Base-by-base conservation (phyloP, 2,888 invertebrate genomes). In the Cotesia congregata region DNA sequence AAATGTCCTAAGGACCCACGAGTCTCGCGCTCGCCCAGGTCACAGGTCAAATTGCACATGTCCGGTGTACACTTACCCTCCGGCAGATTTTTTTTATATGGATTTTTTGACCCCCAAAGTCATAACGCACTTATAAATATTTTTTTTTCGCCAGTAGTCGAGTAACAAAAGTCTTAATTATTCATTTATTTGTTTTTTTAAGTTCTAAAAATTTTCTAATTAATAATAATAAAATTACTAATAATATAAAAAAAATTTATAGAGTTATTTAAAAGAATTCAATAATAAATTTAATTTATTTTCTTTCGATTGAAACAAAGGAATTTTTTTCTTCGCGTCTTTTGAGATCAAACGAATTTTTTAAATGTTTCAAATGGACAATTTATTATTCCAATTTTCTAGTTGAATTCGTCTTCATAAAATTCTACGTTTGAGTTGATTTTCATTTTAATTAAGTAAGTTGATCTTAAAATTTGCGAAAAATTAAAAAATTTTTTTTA, bases 21-120 rank as follows among this genome's bases (percentile, higher is more conserved):
- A 77, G 80, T 74, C 78, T 78, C 80, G 75, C 82, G 75, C 82
- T 79, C 77, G 67, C 76, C 76, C 80, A 84, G 89, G 89, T 88
- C 86, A 86, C 88, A 87, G 89, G 89, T 89, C 89, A 88, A 86
- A 87, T 87, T 87, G 88, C 88, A 88, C 88, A 88, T 88, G 88
- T 88, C 86, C 87, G 82, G 60, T 40, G 50, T 30, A 5, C 20
- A 83, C 83, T 86, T 85, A 86, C 86, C 87, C 86, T 85, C 82
- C 41, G 76, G 41, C 73, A 70, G 68, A 67, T n/a, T 67, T 6
- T 39, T 67, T 67, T 67, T 39, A 12, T 6, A 67, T 67, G 9
- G 65, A 39, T 67, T 67, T n/a, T 68, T 39, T 68, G n/a, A 15
- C 40, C 67, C 40, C 17, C 7, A 3, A 30, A 70, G 38, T 17